Base-by-base conservation (phyloP, 64 coral and sea anemone genomes). In the Actinia tenebrosa region DNA sequence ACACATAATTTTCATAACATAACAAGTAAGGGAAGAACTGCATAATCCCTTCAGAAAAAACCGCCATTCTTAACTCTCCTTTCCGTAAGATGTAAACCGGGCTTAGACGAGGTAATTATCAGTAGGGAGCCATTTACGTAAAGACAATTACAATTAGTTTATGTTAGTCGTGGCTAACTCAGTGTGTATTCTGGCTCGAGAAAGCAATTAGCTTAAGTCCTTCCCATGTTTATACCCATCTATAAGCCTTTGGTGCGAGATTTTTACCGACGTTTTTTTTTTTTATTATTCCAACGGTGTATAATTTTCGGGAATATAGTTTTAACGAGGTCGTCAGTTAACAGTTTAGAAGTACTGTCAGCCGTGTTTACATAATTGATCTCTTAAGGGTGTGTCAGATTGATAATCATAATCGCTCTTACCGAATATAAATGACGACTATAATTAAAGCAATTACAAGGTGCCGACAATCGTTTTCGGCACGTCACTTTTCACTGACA, bases 321-420 rank as follows among this genome's bases (percentile, higher is more conserved):
- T 75, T 27, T 75, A 75, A 75, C 27, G 27, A 75, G 69, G n/a
- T 75, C 42, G 27, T 75, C 27, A 75, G 25, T 26, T 75, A 75
- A 75, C 69, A 75, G 69, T 75, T 75, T 43, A 75, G 69, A 75
- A 75, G 10, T 75, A 26, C 69, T 75, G 69, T 75, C 69, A 75
- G n/a, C 11, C 25, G 27, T 75, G 69, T 75, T 75, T 75, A 75
- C 69, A 75, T 75, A 75, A 75, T 75, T 75, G n/a, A 75, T 75
- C 26, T 75, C 25, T 75, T 75, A 75, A 75, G 69, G 69, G 69
- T 75, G 69, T 75, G 69, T 75, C 69, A 75, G 7, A 75, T 75
- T 75, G 27, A 75, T 75, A 75, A 75, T 75, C 0, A 75, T 75
- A 75, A 75, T 75, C 23, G 27, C 13, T 15, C 69, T 75, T 75